Conservation (phyloP, 2,797 vertebrate genomes). For the Spinus pinus region DNA sequence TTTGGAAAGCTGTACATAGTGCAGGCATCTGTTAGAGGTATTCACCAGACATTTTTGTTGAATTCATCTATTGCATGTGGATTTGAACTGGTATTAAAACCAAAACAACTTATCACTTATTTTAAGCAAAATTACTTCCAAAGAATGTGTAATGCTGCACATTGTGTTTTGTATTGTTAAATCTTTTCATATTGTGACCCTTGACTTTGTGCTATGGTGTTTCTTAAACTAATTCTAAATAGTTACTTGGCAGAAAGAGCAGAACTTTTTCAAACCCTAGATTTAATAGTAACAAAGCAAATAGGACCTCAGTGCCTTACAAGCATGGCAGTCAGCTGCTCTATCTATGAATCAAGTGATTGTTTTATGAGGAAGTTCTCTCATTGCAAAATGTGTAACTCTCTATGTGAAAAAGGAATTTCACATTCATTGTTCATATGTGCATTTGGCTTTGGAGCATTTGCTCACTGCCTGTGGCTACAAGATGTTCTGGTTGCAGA, state of each 20-base stretch:
- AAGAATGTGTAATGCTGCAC: neutral
- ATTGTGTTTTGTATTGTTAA: neutral
- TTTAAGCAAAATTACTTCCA: neutral
- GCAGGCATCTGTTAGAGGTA: neutral
- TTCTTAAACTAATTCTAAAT: neutral
- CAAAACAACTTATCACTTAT: neutral
- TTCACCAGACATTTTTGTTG: neutral
- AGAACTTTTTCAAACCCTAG: neutral
- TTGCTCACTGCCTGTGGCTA: neutral
- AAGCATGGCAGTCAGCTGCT: neutral
- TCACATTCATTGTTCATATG: accelerated
- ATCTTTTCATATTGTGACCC: neutral
- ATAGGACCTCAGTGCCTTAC: neutral
- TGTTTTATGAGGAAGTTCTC: neutral
- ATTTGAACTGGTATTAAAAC: neutral
- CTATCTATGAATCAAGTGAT: neutral
- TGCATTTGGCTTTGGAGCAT: neutral
- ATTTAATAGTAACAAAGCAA: neutral
- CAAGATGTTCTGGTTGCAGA: neutral
- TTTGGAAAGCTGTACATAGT: neutral
- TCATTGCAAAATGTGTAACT: neutral
- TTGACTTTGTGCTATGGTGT: neutral
- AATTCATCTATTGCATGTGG: neutral
- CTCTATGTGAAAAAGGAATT: neutral
- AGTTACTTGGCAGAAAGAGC: neutral